phyloP scores from a whole-genome alignment of 2,113 vertebrate genomes.

The Brevimyrus niger region DNA sequence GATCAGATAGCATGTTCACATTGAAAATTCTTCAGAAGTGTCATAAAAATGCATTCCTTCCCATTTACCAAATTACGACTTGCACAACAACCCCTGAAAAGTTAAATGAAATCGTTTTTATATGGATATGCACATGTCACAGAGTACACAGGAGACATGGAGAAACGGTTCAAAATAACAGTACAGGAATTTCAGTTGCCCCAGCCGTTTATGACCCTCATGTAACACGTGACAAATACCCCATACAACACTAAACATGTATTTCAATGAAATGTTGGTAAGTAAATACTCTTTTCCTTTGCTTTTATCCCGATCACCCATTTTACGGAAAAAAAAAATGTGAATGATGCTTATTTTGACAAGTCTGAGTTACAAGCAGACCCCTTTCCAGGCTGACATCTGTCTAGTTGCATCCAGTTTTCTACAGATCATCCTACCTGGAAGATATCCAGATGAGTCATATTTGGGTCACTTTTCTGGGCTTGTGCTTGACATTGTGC shows the following conservation, averaged over 20 bases:
- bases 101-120: background rate
- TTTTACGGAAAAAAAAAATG: background rate
- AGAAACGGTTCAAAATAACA: background rate
- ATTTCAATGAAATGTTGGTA: background rate
- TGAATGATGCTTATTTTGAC: background rate
- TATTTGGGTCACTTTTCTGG: background rate
- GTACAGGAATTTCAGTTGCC: background rate
- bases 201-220: background rate
- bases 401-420: background rate
- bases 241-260: background rate
- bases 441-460: background rate
- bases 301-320: background rate
- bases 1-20: background rate
- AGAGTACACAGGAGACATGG: background rate
- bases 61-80: background rate
- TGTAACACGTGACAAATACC: background rate
- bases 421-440: background rate
- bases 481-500: background rate
- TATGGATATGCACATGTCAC: background rate
- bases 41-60: background rate
- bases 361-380: background rate
- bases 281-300: background rate
- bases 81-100: background rate
- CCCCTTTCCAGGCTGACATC: background rate
- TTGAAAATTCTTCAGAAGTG: background rate